A percentile compares a stretch with the other conserved stretches of the same genome.
phyloP scores from a whole-genome alignment of 2,113 vertebrate genomes.

The Triplophysa rosa region DNA sequence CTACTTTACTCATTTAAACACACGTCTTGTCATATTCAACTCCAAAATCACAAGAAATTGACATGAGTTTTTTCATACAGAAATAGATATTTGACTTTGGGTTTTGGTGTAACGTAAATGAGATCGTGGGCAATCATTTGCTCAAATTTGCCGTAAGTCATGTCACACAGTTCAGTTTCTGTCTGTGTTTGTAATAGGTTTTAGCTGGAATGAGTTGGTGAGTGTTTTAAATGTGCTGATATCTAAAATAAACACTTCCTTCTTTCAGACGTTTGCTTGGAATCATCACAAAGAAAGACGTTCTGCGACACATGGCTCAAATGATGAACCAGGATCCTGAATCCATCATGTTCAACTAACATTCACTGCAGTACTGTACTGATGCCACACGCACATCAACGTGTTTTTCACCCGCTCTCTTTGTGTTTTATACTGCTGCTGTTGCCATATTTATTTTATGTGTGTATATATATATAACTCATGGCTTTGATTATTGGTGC shows the following conservation, averaged over 20 bases:
- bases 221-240: background rate
- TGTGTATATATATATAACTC: constrained; percentile 14
- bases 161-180: too few relatives aligned
- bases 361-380: constrained; percentile 9
- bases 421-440: constrained; percentile 26
- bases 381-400: background rate
- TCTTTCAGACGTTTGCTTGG: constrained; percentile 73
- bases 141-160: too few relatives aligned
- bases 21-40: background rate
- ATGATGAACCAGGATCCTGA: constrained; percentile 96
- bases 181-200: too few relatives aligned
- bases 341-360: constrained; percentile 55
- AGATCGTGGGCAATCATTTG: too few relatives aligned
- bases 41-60: background rate
- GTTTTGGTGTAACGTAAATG: too few relatives aligned
- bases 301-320: constrained; percentile 97
- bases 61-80: background rate
- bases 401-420: constrained; percentile 16
- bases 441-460: constrained; percentile 47
- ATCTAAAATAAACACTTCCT: background rate
- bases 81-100: too few relatives aligned
- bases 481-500: background rate
- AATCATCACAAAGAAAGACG: constrained; percentile 95
- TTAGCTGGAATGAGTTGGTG: too few relatives aligned
- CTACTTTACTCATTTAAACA: too few relatives aligned